Evolutionary conservation across 2,888 invertebrate genomes (phyloP).

Genomic region (Rhodophaea formosa): DNA sequence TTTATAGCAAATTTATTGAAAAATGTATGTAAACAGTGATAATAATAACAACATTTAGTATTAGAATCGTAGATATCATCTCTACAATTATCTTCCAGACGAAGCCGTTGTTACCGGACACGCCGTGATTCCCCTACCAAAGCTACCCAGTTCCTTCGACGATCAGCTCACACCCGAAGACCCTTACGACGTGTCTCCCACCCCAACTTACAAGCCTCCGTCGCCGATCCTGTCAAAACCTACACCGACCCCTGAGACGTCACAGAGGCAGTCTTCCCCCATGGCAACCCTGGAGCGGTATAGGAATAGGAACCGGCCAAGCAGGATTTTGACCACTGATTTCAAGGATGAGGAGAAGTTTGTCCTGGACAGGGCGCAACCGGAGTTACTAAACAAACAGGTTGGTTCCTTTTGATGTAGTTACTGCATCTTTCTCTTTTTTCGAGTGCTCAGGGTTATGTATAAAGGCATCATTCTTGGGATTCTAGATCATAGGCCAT

Average conservation of each 20-base stretch:
- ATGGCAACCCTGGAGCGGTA: constrained; percentile 76
- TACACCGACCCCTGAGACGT: constrained; percentile 40
- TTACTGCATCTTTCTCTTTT: neutral
- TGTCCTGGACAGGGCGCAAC: constrained; percentile 84
- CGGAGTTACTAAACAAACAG: constrained; percentile 79
- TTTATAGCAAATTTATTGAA: no score
- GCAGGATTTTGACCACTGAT: constrained; percentile 59
- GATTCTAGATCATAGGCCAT: no score
- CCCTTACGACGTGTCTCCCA: constrained; percentile 47
- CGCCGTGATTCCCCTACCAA: constrained; percentile 83
- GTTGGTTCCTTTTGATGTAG: constrained; percentile 33
- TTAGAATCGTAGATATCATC: neutral
- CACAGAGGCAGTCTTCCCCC: constrained; percentile 52
- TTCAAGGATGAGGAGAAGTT: constrained; percentile 84
- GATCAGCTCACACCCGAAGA: constrained; percentile 58
- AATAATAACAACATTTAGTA: neutral
- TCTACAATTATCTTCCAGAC: constrained; percentile 55
- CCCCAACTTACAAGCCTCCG: constrained; percentile 57
- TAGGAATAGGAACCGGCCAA: constrained; percentile 64
- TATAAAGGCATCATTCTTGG: no score
- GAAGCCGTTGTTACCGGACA: constrained; percentile 84
- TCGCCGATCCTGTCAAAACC: constrained; percentile 62
- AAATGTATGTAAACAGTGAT: no score
- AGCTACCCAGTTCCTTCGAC: constrained; percentile 79
- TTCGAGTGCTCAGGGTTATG: neutral